Percentiles rank a stretch among this genome's conserved stretches.
Evolutionary conservation across 2,888 invertebrate genomes (phyloP).

Genomic region (Drosophila kambysellisi): DNA sequence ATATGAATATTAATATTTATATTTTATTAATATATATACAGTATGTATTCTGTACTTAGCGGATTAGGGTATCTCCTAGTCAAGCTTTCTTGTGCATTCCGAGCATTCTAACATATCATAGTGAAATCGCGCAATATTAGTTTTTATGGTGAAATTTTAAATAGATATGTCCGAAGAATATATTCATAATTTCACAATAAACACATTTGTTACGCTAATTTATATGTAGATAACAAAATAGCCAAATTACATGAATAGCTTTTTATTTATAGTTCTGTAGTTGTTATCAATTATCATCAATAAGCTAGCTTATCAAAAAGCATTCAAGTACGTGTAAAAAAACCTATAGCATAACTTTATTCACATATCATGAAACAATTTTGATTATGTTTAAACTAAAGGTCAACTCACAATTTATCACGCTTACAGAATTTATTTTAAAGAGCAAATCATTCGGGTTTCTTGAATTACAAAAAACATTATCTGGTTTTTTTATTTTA

Average conservation of each 20-base stretch:
- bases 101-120: not conserved
- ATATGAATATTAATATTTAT: not conserved
- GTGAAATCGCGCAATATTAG: not conserved
- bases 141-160: not conserved
- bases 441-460: not conserved
- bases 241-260: not conserved
- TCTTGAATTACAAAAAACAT: not conserved
- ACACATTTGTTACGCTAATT: not conserved
- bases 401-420: not conserved
- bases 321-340: not conserved
- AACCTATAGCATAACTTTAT: not conserved
- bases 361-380: not conserved
- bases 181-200: conserved; percentile 37
- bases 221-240: conserved; percentile 15
- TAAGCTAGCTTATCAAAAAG: not conserved
- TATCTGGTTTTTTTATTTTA: not conserved
- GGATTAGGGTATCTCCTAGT: not conserved
- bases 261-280: not conserved
- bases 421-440: not conserved
- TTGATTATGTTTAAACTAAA: not conserved
- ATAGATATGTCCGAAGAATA: not conserved
- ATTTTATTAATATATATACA: not conserved
- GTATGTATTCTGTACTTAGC: no score
- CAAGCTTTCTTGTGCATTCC: not conserved
- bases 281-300: conserved; percentile 7